phyloP scores from a whole-genome alignment of 2,113 vertebrate species.

The Charina bottae region DNA sequence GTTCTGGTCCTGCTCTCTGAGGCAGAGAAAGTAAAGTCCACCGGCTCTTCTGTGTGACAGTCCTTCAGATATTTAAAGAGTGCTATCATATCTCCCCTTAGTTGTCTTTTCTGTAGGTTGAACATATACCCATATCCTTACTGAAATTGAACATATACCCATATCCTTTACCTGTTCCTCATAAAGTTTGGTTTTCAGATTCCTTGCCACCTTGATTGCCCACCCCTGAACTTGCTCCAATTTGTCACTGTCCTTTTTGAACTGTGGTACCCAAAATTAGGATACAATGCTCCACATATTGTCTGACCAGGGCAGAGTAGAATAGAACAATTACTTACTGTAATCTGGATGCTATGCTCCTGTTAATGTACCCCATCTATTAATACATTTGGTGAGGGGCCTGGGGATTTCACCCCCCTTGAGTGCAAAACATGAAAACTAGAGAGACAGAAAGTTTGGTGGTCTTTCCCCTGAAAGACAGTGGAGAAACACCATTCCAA shows the following conservation, averaged over 20 bases:
- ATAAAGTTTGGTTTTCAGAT: neutral
- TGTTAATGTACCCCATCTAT: neutral
- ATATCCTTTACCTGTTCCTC: too few species aligned
- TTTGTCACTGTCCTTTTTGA: neutral
- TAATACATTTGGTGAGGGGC: neutral
- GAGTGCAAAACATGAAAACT: neutral
- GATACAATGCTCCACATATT: neutral
- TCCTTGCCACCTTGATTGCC: neutral
- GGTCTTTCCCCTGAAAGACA: neutral
- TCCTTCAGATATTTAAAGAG: neutral
- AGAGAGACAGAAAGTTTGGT: neutral
- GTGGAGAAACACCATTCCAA: neutral
- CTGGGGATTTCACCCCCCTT: neutral
- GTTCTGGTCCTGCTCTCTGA: neutral
- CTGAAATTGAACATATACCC: neutral
- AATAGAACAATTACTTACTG: neutral
- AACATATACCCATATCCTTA: neutral
- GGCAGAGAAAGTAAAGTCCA: neutral
- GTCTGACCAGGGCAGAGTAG: neutral
- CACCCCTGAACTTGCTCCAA: too few species aligned
- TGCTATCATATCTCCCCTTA: neutral
- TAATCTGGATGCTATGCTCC: neutral
- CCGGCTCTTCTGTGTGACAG: neutral
- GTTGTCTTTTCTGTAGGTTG: neutral
- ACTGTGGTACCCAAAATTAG: neutral